Conservation (phyloP, 2,888 invertebrate species). For the Hipparchia semele region DNA sequence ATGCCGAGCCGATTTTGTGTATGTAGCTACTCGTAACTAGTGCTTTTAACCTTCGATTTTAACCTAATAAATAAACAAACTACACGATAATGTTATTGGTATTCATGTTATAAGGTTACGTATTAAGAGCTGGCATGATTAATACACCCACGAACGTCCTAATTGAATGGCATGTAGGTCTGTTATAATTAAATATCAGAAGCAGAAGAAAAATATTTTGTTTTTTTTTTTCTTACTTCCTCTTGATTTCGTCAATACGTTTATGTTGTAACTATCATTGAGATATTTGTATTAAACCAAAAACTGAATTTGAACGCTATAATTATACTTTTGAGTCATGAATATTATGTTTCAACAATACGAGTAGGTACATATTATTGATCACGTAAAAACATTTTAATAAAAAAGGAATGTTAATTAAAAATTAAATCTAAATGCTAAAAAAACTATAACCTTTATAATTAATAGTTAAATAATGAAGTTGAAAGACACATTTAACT, state of each 20-base stretch:
- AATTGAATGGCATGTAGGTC: neutral
- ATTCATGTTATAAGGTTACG: constrained; percentile 1
- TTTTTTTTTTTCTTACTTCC: neutral
- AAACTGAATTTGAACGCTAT: neutral
- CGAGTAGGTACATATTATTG: no score
- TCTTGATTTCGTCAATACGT: neutral
- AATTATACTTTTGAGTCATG: neutral
- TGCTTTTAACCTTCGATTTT: constrained; percentile 7
- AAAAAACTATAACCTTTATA: neutral
- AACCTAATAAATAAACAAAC: constrained; percentile 8
- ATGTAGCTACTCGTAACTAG: constrained; percentile 11
- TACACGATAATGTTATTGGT: neutral
- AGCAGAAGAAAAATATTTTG: neutral
- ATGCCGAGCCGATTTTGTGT: neutral
- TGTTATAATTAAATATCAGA: neutral
- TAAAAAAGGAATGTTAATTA: constrained; percentile 4
- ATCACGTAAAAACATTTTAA: neutral
- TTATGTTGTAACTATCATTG: no score
- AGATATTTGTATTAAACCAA: no score
- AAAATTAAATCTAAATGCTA: neutral
- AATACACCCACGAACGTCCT: neutral
- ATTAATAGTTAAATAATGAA: neutral
- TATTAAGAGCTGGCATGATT: neutral
- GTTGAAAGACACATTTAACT: constrained; percentile 5
- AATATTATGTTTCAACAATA: no score